Evolutionary conservation across 2,797 vertebrate species (phyloP).

Genomic region (Myiotriccus ornatus): DNA sequence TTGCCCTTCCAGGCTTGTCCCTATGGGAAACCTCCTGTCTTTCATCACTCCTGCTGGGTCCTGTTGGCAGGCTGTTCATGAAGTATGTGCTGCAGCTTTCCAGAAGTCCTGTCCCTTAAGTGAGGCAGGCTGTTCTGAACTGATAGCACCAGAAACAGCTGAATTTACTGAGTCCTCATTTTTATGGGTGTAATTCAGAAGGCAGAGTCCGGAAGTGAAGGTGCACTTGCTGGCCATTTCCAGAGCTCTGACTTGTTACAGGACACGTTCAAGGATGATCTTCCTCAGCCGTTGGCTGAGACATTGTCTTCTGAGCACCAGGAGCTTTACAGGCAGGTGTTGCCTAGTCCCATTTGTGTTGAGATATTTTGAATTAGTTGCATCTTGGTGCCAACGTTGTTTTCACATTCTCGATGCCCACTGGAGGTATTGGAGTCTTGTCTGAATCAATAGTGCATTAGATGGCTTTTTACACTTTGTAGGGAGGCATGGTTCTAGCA

Average conservation of each 20-base stretch:
- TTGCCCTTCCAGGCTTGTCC: not conserved
- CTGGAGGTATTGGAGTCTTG: not conserved
- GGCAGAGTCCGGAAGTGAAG: not conserved
- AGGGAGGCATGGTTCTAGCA: not conserved
- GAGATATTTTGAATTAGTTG: not conserved
- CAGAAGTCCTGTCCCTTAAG: not conserved
- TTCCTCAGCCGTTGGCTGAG: not conserved
- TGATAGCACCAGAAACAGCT: not conserved
- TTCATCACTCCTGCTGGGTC: accelerated
- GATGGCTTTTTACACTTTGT: not conserved
- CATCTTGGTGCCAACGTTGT: not conserved
- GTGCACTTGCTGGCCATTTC: not conserved
- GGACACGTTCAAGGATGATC: not conserved
- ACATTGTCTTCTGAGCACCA: not conserved
- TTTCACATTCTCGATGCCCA: not conserved
- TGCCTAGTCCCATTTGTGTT: not conserved
- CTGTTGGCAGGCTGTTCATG: not conserved
- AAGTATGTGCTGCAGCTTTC: not conserved
- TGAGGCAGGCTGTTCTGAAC: not conserved
- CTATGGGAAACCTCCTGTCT: not conserved
- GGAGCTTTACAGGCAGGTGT: not conserved
- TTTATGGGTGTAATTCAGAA: not conserved
- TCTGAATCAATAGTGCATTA: not conserved
- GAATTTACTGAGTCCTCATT: not conserved
- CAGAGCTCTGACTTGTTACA: not conserved